Conservation (phyloP, 2,888 invertebrate genomes). For the Dexiosoma caninum region DNA sequence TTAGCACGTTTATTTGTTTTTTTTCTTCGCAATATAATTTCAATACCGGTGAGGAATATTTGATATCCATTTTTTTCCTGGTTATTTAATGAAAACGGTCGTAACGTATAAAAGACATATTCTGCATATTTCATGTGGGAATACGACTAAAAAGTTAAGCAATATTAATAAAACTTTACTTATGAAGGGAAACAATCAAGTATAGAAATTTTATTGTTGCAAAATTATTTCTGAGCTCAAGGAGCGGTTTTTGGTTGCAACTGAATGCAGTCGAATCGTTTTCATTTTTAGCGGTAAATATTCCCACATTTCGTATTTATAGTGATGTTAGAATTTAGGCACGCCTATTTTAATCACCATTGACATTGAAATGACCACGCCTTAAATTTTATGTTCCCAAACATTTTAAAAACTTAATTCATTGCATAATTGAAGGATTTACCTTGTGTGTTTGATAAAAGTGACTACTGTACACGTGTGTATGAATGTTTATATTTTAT, state of each 20-base stretch:
- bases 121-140: slow-evolving; percentile 72
- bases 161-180: slow-evolving; percentile 59
- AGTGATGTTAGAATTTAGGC: slow-evolving; percentile 42
- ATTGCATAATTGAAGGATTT: slow-evolving; percentile 56
- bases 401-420: slow-evolving; percentile 26
- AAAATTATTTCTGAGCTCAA: slow-evolving; percentile 72
- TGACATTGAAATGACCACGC: slow-evolving; percentile 1
- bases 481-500: not conserved
- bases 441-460: not conserved
- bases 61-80: not conserved
- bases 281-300: slow-evolving; percentile 3
- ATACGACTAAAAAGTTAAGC: slow-evolving; percentile 66
- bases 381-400: slow-evolving; percentile 3
- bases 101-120: slow-evolving; percentile 66
- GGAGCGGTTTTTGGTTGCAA: slow-evolving; percentile 67
- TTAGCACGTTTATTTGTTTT: not conserved
- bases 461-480: not conserved
- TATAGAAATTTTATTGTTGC: slow-evolving; percentile 72
- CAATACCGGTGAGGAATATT: not conserved
- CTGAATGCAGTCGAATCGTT: not conserved
- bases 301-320: slow-evolving; percentile 39
- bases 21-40: not conserved
- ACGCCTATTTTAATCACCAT: slow-evolving; percentile 57
- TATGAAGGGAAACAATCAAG: slow-evolving; percentile 5
- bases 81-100: not conserved